Evolutionary conservation across 2,797 vertebrate genomes (phyloP).

Genomic region (Hafferia zeledoni): DNA sequence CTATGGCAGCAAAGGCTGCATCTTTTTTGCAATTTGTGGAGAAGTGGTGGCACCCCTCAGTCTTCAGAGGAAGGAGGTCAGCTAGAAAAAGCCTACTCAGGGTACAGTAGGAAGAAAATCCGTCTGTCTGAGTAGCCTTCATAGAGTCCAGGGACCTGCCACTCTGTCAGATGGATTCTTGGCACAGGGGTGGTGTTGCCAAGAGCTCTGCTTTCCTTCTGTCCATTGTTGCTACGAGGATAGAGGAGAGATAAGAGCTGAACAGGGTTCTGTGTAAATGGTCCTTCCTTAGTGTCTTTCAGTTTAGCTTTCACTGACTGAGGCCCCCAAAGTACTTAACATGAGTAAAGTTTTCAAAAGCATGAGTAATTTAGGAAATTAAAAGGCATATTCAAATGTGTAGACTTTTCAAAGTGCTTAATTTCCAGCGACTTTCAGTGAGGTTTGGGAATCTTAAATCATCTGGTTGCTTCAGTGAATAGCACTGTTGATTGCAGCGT

Average conservation of each 20-base stretch:
- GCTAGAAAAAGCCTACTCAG: not conserved
- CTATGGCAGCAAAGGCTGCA: not conserved
- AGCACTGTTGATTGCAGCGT: not conserved
- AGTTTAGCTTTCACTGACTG: conserved; percentile 31
- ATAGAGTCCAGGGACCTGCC: not conserved
- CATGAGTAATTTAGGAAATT: conserved; percentile 42
- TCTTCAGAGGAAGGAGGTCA: not conserved
- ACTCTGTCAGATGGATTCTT: not conserved
- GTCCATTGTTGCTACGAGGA: not conserved
- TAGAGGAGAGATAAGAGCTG: conserved; percentile 12
- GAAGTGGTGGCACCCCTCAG: not conserved
- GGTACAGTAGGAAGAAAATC: not conserved
- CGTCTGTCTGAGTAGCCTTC: not conserved
- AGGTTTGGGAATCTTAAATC: conserved; percentile 16
- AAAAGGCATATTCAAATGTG: conserved; percentile 49
- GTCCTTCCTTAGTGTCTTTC: not conserved
- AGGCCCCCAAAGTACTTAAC: conserved; percentile 16
- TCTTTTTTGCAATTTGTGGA: not conserved
- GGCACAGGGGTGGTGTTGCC: conserved; percentile 22
- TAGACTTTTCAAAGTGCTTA: conserved; percentile 26
- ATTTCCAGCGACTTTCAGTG: conserved; percentile 24
- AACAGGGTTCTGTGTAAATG: not conserved
- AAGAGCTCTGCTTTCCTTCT: not conserved
- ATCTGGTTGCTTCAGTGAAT: conserved; percentile 8
- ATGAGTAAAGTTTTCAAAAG: conserved; percentile 48